These are phyloP conservation scores for Bradypodion ventrale DNA, from an alignment of 2,797 vertebrate species.

Conservation along the genomic window DNA sequence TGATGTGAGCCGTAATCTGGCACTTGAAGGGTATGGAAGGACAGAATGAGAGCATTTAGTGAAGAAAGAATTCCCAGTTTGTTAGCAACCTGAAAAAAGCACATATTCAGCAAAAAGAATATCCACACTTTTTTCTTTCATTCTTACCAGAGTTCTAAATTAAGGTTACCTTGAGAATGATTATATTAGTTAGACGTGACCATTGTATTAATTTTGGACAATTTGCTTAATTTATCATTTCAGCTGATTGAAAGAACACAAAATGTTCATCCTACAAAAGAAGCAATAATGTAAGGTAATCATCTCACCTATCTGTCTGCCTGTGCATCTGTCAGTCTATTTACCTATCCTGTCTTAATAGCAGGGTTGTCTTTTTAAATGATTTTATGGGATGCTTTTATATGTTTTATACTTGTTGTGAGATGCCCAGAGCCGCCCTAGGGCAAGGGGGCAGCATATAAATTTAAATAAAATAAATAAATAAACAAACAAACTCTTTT, in stretches of 20 bases:
- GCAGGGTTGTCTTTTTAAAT: no score
- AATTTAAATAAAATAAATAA: no score
- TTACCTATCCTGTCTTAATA: background rate
- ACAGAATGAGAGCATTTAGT: constrained; percentile 48
- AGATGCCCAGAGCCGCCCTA: no score
- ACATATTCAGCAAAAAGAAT: constrained; percentile 28
- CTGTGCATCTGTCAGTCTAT: no score
- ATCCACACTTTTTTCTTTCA: background rate
- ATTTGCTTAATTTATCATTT: constrained; percentile 22
- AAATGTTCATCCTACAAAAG: constrained; percentile 6
- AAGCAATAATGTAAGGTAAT: background rate
- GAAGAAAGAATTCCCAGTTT: constrained; percentile 58
- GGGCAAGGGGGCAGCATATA: no score
- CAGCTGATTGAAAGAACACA: constrained; percentile 28
- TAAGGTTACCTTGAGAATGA: constrained; percentile 33
- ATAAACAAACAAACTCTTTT: no score
- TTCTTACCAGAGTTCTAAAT: constrained; percentile 36
- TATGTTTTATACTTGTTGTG: no score
- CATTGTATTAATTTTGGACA: constrained; percentile 37
- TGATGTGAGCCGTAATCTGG: constrained; percentile 66
- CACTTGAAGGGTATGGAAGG: constrained; percentile 68
- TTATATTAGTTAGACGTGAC: constrained; percentile 13
- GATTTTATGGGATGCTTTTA: no score
- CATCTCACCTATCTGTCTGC: no score
- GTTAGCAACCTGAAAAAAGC: constrained; percentile 44